Conservation (phyloP, 2,888 invertebrate species). For the Lithophane socia region DNA sequence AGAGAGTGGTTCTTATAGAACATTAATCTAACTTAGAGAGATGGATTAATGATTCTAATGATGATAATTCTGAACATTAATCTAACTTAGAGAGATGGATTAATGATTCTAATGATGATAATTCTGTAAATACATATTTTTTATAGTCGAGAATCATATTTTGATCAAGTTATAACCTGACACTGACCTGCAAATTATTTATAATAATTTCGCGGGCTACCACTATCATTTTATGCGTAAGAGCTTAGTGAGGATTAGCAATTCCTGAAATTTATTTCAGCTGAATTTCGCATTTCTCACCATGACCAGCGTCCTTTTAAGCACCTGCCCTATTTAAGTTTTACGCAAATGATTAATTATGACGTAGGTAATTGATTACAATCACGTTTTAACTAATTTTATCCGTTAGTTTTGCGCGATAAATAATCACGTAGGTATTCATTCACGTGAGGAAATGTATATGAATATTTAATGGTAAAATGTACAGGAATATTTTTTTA, state of each 20-base stretch:
- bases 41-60: too few species aligned
- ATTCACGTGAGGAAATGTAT: background rate
- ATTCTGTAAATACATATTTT: too few species aligned
- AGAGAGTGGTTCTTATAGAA: too few species aligned
- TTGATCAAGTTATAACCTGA: too few species aligned
- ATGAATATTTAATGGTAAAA: background rate
- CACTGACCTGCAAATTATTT: too few species aligned
- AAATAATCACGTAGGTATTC: background rate
- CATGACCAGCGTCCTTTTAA: constrained; percentile 4
- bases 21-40: too few species aligned
- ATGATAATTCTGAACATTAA: too few species aligned
- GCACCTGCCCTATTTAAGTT: background rate
- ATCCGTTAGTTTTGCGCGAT: background rate
- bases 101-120: too few species aligned
- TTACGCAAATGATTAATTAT: background rate
- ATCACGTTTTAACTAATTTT: background rate
- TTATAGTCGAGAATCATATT: too few species aligned
- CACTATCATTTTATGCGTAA: background rate
- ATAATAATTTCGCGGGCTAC: too few species aligned
- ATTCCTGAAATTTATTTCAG: background rate
- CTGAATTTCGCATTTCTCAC: background rate
- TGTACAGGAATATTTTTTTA: background rate
- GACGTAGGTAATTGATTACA: constrained; percentile 11
- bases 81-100: too few species aligned
- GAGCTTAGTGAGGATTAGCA: background rate